A percentile compares a stretch with the other conserved stretches of the same genome.
These are phyloP conservation scores for Drosophila pandora DNA, from an alignment of 1,140 invertebrate genomes.

Conservation along the genomic window DNA sequence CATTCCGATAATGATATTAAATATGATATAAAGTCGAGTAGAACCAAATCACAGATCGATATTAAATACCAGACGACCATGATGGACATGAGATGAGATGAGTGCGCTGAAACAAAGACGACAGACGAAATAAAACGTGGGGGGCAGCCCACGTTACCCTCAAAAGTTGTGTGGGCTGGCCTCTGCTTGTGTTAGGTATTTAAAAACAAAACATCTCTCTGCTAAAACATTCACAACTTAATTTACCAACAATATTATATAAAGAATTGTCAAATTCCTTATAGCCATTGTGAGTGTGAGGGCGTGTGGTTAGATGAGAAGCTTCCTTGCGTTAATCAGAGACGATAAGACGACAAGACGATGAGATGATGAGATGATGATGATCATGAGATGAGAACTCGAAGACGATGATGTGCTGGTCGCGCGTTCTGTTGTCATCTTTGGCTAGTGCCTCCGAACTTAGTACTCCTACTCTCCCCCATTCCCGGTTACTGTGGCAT, in stretches of 20 bases:
- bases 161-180: conserved; percentile 44
- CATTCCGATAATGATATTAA: conserved; percentile 30
- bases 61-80: conserved; percentile 31
- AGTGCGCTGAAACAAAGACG: conserved; percentile 36
- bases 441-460: conserved; percentile 49
- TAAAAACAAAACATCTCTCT: conserved; percentile 48
- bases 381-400: conserved; percentile 43
- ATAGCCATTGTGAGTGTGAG: conserved; percentile 67
- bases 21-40: conserved; percentile 20
- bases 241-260: conserved; percentile 70
- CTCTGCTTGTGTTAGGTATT: conserved; percentile 70
- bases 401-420: conserved; percentile 37
- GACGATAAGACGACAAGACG: conserved; percentile 47
- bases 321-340: conserved; percentile 53
- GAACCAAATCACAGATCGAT: conserved; percentile 1
- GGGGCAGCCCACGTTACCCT: conserved; percentile 48
- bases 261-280: conserved; percentile 82
- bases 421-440: conserved; percentile 27
- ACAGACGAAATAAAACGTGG: too few relatives aligned
- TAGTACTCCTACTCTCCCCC: conserved; percentile 31
- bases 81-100: conserved; percentile 11
- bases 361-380: conserved; percentile 32
- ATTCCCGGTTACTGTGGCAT: conserved; percentile 23
- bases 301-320: conserved; percentile 48
- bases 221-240: conserved; percentile 62